Base-by-base conservation (phyloP, 2,888 invertebrate species). In the Machimus rusticus region DNA sequence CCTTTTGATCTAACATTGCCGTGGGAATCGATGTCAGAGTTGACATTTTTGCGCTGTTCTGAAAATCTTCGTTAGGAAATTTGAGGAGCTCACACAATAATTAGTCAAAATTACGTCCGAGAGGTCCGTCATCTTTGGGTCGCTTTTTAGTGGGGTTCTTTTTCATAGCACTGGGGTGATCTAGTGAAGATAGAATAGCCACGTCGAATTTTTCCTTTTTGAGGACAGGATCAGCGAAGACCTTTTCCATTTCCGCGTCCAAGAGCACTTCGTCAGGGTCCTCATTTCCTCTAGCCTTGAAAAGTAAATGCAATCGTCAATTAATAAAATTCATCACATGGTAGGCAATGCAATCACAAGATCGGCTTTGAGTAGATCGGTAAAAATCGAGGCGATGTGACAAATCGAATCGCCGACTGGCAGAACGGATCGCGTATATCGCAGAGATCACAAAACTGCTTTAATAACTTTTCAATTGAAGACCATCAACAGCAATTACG, bases 201-300 rank as follows among this genome's bases (percentile, higher is more conserved):
- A 95, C 94, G 93, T 95, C 94, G 93, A 95, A 95, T 90, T 94
- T 93, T 34, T 92, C 92, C 89, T 91, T 92, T 90, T 94, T 93
- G 88, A 93, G 92, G 89, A 92, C 93, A 92, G 94, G 94, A 93
- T 95, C 95, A 93, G 96, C 96, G 92, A 97, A 96, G 91, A 97
- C 97, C 92, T 97, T 96, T 91, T 97, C 97, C 95, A 97, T 97
- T 94, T 97, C 97, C 93, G 96, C 96, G 93, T 97, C 97, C 93
- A 97, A 94, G 90, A 95, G 95, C 90, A 96, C 94, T 92, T 95
- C 95, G 92, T 95, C 94, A 91, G 94, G 93, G 93, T 94, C 93
- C 93, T 93, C 91, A 94, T 94, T 93, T 93, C 94, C 93, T 92
- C 93, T 93, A 90, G 91, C 90, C 90, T 91, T 88, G 5, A 89